Conservation (phyloP, 2,113 vertebrate genomes). For the Cacatua alba region DNA sequence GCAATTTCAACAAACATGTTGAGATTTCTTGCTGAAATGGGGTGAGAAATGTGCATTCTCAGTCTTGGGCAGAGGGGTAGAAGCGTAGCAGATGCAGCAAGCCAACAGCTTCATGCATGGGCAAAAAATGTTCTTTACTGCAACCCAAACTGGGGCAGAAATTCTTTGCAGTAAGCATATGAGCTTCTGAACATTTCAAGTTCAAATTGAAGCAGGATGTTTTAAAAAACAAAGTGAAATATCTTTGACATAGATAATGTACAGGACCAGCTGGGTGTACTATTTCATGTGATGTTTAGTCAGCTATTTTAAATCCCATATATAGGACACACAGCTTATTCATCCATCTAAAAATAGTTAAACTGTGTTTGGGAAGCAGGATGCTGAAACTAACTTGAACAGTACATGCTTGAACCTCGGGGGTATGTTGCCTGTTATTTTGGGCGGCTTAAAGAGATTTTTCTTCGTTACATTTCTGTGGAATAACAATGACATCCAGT, state of each 20-base stretch:
- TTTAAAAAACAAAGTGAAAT: neutral
- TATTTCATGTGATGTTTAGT: constrained; percentile 31
- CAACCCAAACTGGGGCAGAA: neutral
- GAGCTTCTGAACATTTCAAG: neutral
- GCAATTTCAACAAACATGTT: neutral
- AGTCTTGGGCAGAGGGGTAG: neutral
- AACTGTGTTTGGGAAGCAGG: constrained; percentile 2
- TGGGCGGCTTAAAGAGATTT: neutral
- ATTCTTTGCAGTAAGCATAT: neutral
- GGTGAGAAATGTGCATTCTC: neutral
- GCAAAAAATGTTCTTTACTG: neutral
- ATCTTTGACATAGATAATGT: neutral
- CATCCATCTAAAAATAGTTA: constrained; percentile 52
- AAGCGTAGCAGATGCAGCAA: neutral
- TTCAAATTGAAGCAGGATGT: neutral
- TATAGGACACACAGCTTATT: constrained; percentile 41
- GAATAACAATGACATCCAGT: constrained; percentile 72
- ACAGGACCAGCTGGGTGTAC: neutral
- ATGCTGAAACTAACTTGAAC: neutral
- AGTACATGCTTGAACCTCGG: neutral
- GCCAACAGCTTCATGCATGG: neutral
- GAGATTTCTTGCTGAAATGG: neutral
- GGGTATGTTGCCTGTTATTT: neutral
- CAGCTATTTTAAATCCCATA: constrained; percentile 45
- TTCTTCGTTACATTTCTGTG: constrained; percentile 1